Evolutionary conservation across 2,113 vertebrate species (phyloP).

Genomic region (Zosterops japonicus): DNA sequence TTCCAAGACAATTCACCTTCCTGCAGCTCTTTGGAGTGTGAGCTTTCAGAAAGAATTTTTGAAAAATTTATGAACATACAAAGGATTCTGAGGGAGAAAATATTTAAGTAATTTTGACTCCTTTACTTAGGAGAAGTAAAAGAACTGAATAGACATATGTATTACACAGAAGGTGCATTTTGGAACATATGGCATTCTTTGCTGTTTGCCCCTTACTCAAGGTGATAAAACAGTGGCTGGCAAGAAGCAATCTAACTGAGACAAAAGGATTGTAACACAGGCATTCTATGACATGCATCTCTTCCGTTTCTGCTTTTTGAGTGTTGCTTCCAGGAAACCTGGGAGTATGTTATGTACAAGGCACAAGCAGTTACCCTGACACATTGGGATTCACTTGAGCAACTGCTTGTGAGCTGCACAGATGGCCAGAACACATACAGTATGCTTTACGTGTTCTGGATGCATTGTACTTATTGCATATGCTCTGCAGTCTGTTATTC

Average conservation of each 20-base stretch:
- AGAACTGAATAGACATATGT: fast-evolving
- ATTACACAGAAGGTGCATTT: neutral
- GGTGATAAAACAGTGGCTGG: neutral
- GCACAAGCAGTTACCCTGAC: neutral
- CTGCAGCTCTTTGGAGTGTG: neutral
- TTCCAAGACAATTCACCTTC: neutral
- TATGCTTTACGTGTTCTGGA: neutral
- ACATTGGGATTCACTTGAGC: neutral
- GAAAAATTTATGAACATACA: neutral
- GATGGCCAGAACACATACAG: neutral
- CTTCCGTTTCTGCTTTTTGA: neutral
- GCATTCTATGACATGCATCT: fast-evolving
- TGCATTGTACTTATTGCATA: neutral
- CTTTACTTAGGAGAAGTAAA: neutral
- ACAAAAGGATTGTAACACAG: fast-evolving
- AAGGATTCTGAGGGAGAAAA: neutral
- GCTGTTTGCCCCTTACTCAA: neutral
- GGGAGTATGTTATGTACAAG: neutral
- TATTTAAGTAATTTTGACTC: neutral
- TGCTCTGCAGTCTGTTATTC: neutral
- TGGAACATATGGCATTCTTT: neutral
- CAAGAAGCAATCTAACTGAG: neutral
- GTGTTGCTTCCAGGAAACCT: neutral
- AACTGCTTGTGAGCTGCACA: neutral
- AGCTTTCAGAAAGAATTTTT: neutral